Base-by-base conservation (phyloP, 2,797 vertebrate genomes). In the Aplochiton taeniatus region DNA sequence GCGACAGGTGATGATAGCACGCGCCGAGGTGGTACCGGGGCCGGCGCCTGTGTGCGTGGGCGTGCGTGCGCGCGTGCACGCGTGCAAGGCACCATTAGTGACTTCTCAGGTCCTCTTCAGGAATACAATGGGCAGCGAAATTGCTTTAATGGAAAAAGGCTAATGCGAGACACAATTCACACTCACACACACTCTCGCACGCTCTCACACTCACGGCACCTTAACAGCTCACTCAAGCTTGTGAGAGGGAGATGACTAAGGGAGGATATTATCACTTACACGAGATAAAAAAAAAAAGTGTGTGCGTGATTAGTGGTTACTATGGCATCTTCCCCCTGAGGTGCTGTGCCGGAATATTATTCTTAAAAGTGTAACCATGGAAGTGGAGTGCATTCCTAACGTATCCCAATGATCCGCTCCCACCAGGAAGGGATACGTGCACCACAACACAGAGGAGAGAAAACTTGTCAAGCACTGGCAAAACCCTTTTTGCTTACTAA, bases 31-130 rank as follows among this genome's bases (percentile, higher is more conserved):
- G 45, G n/a, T 55, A 17, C 18, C 4, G 8, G 41, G 1, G 41
- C 13, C 50, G 84, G 78, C 61, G 80, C 47, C 79, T 68, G 73
- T 69, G 77, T 77, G 82, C 72, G 84, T 66, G 73, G 56, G 79
- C 63, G 79, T 64, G 70, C 10, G 82, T 76, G 87, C 83, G 86
- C 87, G 87, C 85, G 73, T 44, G 9, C 61, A 72, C 79, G 87
- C 80, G 90, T 76, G 87, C 83, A 90, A 89, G 89, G 88, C 88
- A 89, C 91, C 91, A 92, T 93, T 92, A 92, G 91, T 92, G 88
- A 90, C 91, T 93, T 92, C 90, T 90, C 91, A 88, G 91, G 90
- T 91, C 91, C 91, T 91, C 91, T 92, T 93, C 91, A 90, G 85
- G 86, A 90, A 89, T 89, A 91, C 91, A 92, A 93, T 92, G 90